A percentile compares a stretch with the other conserved stretches of the same genome.
Evolutionary conservation across 1,140 invertebrate genomes (phyloP).

Genomic region (Stegodyphus dumicola): DNA sequence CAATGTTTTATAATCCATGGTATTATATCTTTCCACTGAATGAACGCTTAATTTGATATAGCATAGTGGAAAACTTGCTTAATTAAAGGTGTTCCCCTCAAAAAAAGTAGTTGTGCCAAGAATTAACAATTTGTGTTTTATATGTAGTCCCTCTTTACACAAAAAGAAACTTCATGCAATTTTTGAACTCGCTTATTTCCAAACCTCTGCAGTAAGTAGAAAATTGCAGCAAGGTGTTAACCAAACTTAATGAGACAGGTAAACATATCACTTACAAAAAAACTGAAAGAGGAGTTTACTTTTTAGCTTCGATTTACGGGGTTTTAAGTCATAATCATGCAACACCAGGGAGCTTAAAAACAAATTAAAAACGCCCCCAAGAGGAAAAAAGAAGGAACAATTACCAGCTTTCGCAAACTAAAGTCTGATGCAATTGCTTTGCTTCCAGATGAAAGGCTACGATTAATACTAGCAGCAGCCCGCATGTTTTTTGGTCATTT

Average conservation of each 20-base stretch:
- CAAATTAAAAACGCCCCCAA: background rate
- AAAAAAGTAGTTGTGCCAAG: too few species aligned
- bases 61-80: too few species aligned
- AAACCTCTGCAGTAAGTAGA: background rate
- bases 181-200: slow-evolving; percentile 9
- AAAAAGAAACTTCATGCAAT: background rate
- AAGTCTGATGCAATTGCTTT: background rate
- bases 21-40: too few species aligned
- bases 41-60: too few species aligned
- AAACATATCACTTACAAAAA: slow-evolving; percentile 25
- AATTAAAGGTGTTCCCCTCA: too few species aligned
- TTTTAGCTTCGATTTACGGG: slow-evolving; percentile 2
- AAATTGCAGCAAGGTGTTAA: slow-evolving; percentile 30
- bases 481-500: background rate
- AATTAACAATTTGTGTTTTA: too few species aligned
- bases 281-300: background rate
- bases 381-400: background rate
- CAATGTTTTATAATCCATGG: too few species aligned
- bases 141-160: too few species aligned
- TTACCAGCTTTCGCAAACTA: background rate
- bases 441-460: background rate
- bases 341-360: background rate
- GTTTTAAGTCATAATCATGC: slow-evolving; percentile 16
- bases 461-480: background rate
- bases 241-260: slow-evolving; percentile 32